A percentile compares a stretch with the other conserved stretches of the same genome.
Conservation (phyloP, 1,140 invertebrate genomes). For the Atta texana region DNA sequence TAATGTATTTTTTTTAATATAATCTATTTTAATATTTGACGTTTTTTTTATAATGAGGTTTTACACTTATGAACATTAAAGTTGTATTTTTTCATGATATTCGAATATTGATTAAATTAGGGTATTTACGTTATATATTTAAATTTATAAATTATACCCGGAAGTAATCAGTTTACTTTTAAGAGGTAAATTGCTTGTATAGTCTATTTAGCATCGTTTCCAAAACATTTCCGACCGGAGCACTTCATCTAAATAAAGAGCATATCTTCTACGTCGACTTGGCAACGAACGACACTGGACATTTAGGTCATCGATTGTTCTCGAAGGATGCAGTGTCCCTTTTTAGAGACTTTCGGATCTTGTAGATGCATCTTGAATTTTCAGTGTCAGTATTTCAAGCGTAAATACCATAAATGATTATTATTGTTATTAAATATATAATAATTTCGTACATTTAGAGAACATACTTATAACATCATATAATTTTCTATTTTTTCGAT, state of each 20-base stretch:
- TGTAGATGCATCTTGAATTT: slow-evolving; percentile 12
- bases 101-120: slow-evolving; percentile 1
- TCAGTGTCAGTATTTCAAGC: not conserved
- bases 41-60: not conserved
- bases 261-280: slow-evolving; percentile 60
- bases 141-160: slow-evolving; percentile 3
- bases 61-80: not conserved
- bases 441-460: not conserved
- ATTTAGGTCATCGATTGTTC: slow-evolving; percentile 73
- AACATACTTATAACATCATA: not conserved
- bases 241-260: slow-evolving; percentile 54
- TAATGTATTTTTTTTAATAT: not conserved
- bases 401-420: not conserved
- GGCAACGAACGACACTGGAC: slow-evolving; percentile 62
- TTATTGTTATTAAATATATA: not conserved
- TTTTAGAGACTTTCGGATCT: slow-evolving; percentile 43
- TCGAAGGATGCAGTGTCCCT: slow-evolving; percentile 26
- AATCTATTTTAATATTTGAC: not conserved
- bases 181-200: slow-evolving; percentile 22
- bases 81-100: slow-evolving; percentile 7
- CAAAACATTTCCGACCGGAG: slow-evolving; percentile 54
- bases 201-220: slow-evolving; percentile 5
- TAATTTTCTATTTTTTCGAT: not conserved
- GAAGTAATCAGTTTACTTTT: not conserved
- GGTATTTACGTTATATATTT: not conserved